phyloP scores from a whole-genome alignment of 2,888 invertebrate genomes.

The Eucera pruinosa region DNA sequence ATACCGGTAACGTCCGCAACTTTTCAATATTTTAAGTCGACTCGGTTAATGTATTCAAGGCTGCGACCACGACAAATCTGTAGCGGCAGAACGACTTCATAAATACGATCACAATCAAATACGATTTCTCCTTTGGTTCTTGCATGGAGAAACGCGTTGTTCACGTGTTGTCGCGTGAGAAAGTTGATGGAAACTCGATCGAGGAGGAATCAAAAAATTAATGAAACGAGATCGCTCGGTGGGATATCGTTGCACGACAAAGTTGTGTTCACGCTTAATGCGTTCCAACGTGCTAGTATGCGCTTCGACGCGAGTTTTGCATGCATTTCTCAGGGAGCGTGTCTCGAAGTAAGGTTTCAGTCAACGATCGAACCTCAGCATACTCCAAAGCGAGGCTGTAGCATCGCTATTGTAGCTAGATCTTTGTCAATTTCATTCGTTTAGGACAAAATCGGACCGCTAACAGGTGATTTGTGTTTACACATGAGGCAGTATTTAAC shows the following conservation, averaged over 20 bases:
- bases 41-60: conserved; percentile 23
- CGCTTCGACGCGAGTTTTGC: conserved; percentile 22
- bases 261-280: conserved; percentile 32
- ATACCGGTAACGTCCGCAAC: conserved; percentile 8
- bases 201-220: conserved; percentile 34
- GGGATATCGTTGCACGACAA: conserved; percentile 32
- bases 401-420: no score
- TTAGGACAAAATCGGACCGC: no score
- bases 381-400: not conserved
- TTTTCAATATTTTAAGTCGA: not conserved
- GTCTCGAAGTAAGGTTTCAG: conserved; percentile 3
- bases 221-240: conserved; percentile 42
- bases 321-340: conserved; percentile 1
- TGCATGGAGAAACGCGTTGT: conserved; percentile 9
- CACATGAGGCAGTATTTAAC: no score
- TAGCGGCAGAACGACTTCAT: conserved; percentile 24
- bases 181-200: conserved; percentile 47
- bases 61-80: conserved; percentile 18
- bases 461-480: no score
- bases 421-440: not conserved
- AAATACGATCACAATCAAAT: conserved; percentile 43
- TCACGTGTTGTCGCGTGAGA: conserved; percentile 38
- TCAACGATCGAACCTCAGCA: conserved; percentile 7
- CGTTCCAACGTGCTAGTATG: not conserved
- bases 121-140: conserved; percentile 32